These are phyloP conservation scores for Peromyscus californicus DNA, from an alignment of 2,113 vertebrate species.

Conservation along the genomic window DNA sequence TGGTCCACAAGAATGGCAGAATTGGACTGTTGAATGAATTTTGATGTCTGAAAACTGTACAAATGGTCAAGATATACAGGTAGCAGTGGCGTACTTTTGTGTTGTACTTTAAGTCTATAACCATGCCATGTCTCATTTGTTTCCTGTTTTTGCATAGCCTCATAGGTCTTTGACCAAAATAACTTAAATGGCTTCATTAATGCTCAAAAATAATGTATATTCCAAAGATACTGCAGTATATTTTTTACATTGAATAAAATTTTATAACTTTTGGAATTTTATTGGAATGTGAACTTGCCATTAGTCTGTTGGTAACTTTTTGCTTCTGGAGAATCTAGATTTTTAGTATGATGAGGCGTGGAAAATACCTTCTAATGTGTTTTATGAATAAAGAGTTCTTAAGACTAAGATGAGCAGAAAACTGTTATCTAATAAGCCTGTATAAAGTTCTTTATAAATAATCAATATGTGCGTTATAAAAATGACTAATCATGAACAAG, in stretches of 20 bases:
- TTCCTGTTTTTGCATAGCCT: background rate
- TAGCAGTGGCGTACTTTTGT: background rate
- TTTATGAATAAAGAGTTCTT: background rate
- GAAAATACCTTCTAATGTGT: background rate
- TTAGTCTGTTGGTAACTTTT: conserved; percentile 44
- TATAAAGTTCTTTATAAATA: background rate
- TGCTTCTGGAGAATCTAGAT: conserved; percentile 34
- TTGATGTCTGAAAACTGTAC: background rate
- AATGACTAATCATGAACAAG: background rate
- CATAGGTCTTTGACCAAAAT: background rate
- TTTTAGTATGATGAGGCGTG: background rate
- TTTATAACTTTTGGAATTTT: conserved; percentile 45
- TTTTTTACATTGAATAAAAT: conserved; percentile 8
- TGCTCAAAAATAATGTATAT: conserved; percentile 26
- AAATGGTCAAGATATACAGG: background rate
- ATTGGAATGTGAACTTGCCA: background rate
- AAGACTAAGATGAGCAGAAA: conserved; percentile 51
- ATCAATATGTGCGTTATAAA: conserved; percentile 8
- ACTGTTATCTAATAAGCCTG: background rate
- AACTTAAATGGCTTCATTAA: background rate
- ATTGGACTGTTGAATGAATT: conserved; percentile 22
- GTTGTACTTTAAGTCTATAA: background rate
- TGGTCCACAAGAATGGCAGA: conserved; percentile 1
- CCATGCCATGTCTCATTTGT: background rate
- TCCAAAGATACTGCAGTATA: background rate